Evolutionary conservation across 2,797 vertebrate species (phyloP), one percentile per base, ranked within the genome.

Genomic region (Enteromius radiatus): DNA sequence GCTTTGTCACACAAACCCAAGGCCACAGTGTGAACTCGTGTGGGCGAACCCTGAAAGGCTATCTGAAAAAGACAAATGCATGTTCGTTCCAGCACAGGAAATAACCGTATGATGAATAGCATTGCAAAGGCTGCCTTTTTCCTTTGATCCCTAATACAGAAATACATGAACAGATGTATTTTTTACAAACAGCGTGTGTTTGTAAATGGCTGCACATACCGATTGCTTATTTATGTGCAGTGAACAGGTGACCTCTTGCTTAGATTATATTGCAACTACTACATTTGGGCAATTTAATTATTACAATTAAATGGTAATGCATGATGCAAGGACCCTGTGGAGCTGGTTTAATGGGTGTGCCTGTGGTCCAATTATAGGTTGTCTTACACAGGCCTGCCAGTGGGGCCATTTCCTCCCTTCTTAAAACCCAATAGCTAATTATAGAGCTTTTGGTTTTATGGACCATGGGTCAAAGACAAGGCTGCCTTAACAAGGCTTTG

Each of bases 1-100:
- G 77, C 86, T 76, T 76, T 86, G 86, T 88, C 80, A 81, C 78
- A 84, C 77, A 85, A 82, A 85, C 85, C 84, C 88, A 87, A 89
- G 86, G 86, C 85, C 85, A 82, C 31, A 36, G 81, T 79, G 84
- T 86, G 83, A 87, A 89, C 83, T 78, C 76, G 84, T 87, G 88
- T 87, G 84, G 88, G 88, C 88, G 80, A 84, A 84, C 79, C 78
- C 76, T 78, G 75, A 84, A 87, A 82, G 74, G 78, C 81, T 84
- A 79, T 81, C 74, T 64, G 63, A 75, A 78, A 87, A 84, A 78
- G 73, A 81, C 74, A 77, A 77, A 70, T 77, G 28, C 21, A 0
- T 77, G 64, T 69, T 83, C 47, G 64, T 61, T 77, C 65, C 19
- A 82, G 28, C 49, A 61, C 38, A 21, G 41, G 4, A 69, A 47